A percentile compares a stretch with the other conserved stretches of the same genome.
phyloP scores from a whole-genome alignment of 92 coral and sea anemone species.

The Metridium senile region DNA sequence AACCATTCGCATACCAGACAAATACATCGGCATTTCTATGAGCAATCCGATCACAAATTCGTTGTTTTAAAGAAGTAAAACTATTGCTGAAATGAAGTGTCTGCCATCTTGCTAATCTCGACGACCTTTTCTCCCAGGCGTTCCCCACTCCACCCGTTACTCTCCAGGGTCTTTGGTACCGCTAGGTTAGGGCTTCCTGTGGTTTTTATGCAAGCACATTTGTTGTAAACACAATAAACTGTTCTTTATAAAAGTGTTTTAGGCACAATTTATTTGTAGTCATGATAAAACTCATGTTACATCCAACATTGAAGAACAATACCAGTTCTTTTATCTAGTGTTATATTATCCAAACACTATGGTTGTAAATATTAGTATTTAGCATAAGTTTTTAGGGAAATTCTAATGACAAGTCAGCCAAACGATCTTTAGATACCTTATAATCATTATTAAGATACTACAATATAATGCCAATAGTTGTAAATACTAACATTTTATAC shows the following conservation, averaged over 20 bases:
- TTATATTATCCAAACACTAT: neutral
- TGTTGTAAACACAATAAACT: too few species aligned
- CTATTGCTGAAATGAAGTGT: neutral
- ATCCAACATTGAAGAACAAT: neutral
- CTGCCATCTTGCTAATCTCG: neutral
- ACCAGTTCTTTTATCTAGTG: constrained; percentile 9
- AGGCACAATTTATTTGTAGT: too few species aligned
- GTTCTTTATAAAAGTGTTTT: too few species aligned
- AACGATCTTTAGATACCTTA: too few species aligned
- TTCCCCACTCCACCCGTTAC: neutral
- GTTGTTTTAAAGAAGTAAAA: neutral
- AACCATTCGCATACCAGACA: constrained; percentile 94
- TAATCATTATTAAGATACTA: too few species aligned
- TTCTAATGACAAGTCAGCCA: too few species aligned
- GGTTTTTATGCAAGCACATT: too few species aligned
- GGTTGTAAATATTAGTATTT: neutral
- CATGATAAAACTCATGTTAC: constrained; percentile 10
- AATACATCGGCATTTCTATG: constrained; percentile 63
- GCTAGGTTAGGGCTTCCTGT: constrained; percentile 4
- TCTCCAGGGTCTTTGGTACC: constrained; percentile 5
- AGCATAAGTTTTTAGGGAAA: too few species aligned
- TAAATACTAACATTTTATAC: too few species aligned
- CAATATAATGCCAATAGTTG: too few species aligned
- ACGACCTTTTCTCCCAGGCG: constrained; percentile 29
- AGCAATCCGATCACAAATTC: neutral